Evolutionary conservation across 2,113 vertebrate genomes (phyloP), one percentile per base, ranked within the genome.

Genomic region (Lepus americanus): DNA sequence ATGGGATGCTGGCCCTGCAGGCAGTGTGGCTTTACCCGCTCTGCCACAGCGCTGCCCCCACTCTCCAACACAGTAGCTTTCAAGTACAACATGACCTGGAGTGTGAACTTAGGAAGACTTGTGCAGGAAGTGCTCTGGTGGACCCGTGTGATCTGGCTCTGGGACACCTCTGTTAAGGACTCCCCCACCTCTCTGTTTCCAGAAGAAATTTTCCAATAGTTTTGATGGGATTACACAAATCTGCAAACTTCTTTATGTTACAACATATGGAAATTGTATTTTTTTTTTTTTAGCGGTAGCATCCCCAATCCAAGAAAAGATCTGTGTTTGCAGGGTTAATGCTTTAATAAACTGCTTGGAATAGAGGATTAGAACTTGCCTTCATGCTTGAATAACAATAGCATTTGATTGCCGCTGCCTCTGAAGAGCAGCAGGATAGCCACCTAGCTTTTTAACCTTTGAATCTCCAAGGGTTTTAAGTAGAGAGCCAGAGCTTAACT

Each of bases 271-370:
- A 79, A 84, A 87, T 87, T 39, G 51, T 25, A n/a, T 36, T 36
- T 36, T 36, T 23, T 25, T 27, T 2, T 72, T 78, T 73, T 74
- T 69, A 19, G 27, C 69, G 70, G 31, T 51, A 76, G 23, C 39
- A 44, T 63, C n/a, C 3, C 6, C 19, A 69, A 12, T 22, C 67
- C 73, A 36, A 59, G 59, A 70, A 88, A 64, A 33, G 7, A 53
- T 19, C n/a, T 59, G 1, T 27, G 55, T 92, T 80, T 85, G 14
- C 27, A n/a, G 39, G 22, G 23, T 53, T 79, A 69, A 74, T 22
- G 22, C 79, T 85, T 96, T 80, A 63, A 85, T 51, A 64, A 89
- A 31, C 23, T 49, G n/a, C 19, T 80, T 49, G 67, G 33, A 49
- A 39, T 12, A 53, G n/a, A 63, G 20, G 51, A 69, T 55, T 88